Evolutionary conservation across 2,113 vertebrate genomes (phyloP).

Genomic region (Tetrao urogallus): DNA sequence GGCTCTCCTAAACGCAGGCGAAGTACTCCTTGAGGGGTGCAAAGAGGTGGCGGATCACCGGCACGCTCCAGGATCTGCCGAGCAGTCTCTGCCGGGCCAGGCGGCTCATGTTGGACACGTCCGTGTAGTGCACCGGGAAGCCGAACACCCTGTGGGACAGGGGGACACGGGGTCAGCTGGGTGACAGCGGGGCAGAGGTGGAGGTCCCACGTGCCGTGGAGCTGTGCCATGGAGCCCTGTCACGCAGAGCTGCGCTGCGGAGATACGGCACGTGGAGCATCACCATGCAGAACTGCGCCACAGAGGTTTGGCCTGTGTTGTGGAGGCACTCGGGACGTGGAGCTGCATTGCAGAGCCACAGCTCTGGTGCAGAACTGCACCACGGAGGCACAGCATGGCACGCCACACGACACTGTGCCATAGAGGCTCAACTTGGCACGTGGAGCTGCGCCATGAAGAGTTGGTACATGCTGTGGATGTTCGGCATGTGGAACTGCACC

Average conservation of each 20-base stretch:
- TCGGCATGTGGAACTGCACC: neutral
- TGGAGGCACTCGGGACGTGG: no score
- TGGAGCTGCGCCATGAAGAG: neutral
- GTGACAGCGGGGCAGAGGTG: no score
- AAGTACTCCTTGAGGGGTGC: slow-evolving; percentile 99
- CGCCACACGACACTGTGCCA: no score
- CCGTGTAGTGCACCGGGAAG: slow-evolving; percentile 98
- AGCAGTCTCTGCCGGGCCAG: slow-evolving; percentile 97
- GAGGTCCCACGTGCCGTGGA: neutral
- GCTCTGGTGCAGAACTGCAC: no score
- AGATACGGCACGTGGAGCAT: no score
- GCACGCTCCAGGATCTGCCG: slow-evolving; percentile 97
- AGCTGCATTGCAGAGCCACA: neutral
- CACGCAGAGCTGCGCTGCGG: neutral
- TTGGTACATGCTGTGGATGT: neutral
- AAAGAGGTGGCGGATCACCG: slow-evolving; percentile 98
- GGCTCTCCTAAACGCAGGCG: slow-evolving; percentile 88
- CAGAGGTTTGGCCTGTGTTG: no score
- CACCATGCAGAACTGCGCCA: neutral
- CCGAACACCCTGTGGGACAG: slow-evolving; percentile 85
- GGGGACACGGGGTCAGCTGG: neutral
- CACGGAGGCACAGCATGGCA: no score
- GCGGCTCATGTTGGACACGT: slow-evolving; percentile 99
- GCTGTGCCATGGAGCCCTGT: neutral
- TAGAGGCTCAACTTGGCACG: neutral